These are phyloP conservation scores for Muntiacus reevesi DNA, from an alignment of 2,113 vertebrate species.

Conservation along the genomic window DNA sequence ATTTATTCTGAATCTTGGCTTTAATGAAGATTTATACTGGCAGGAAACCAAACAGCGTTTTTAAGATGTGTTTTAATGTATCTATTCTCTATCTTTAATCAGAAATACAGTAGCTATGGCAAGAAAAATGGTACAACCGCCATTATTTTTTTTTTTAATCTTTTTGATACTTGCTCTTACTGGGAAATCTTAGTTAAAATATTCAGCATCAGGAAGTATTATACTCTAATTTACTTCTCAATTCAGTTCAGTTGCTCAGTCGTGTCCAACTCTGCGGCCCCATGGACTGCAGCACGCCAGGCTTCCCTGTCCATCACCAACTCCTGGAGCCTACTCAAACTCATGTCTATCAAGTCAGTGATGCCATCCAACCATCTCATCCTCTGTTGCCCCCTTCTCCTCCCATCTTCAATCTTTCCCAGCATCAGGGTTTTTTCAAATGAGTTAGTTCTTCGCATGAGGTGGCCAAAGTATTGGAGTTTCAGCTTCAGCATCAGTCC, in stretches of 20 bases:
- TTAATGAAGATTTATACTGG: conserved; percentile 50
- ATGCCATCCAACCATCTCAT: neutral
- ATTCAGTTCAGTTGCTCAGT: neutral
- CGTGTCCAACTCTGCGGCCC: neutral
- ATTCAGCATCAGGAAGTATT: neutral
- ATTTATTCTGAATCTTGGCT: conserved; percentile 47
- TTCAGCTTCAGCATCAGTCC: neutral
- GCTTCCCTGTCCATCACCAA: neutral
- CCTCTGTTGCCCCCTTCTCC: neutral
- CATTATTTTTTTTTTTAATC: neutral
- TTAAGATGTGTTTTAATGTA: conserved; percentile 38
- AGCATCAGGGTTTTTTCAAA: neutral
- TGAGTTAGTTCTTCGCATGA: neutral
- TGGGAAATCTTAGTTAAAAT: conserved; percentile 24
- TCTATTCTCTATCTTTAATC: neutral
- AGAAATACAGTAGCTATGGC: neutral
- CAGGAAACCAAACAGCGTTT: conserved; percentile 29
- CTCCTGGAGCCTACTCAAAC: neutral
- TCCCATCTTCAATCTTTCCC: neutral
- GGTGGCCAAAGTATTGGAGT: neutral
- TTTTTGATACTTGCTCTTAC: neutral
- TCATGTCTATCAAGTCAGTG: neutral
- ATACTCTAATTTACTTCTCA: neutral
- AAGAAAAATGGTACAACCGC: neutral
- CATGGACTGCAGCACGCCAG: neutral